A percentile compares a stretch with the other conserved stretches of the same genome.
phyloP scores from a whole-genome alignment of 2,888 invertebrate genomes.

The Graphium colonna region DNA sequence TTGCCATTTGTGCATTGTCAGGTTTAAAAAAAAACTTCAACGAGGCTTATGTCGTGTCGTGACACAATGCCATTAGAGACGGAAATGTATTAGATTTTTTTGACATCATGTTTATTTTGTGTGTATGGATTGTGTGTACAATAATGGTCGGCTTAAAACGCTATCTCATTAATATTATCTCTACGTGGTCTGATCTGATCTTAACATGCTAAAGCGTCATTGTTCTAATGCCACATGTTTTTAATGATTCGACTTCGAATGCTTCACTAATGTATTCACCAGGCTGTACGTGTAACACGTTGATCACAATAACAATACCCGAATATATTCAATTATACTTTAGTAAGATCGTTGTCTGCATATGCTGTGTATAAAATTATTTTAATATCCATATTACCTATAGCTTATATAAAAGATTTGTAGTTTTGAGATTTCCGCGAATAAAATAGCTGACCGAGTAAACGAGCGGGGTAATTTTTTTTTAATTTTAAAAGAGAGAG shows the following conservation, averaged over 20 bases:
- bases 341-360: conserved; percentile 4
- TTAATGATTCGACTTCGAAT: conserved; percentile 4
- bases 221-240: conserved; percentile 6
- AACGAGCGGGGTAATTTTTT: too few relatives aligned
- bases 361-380: too few relatives aligned
- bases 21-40: neutral
- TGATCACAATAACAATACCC: neutral
- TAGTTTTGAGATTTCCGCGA: too few relatives aligned
- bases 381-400: too few relatives aligned
- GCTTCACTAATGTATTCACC: neutral
- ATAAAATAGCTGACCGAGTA: too few relatives aligned
- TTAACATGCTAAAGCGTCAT: conserved; percentile 5
- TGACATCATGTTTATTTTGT: neutral
- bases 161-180: conserved; percentile 10
- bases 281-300: neutral
- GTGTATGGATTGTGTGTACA: neutral
- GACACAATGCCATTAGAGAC: neutral
- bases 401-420: too few relatives aligned
- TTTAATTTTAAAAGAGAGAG: too few relatives aligned
- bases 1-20: neutral
- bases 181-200: conserved; percentile 2
- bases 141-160: conserved; percentile 1
- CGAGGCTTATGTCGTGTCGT: neutral
- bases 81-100: neutral
- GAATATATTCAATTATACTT: neutral